Conservation (phyloP, 2,888 invertebrate genomes). For the Orthonychiurus folsomi region DNA sequence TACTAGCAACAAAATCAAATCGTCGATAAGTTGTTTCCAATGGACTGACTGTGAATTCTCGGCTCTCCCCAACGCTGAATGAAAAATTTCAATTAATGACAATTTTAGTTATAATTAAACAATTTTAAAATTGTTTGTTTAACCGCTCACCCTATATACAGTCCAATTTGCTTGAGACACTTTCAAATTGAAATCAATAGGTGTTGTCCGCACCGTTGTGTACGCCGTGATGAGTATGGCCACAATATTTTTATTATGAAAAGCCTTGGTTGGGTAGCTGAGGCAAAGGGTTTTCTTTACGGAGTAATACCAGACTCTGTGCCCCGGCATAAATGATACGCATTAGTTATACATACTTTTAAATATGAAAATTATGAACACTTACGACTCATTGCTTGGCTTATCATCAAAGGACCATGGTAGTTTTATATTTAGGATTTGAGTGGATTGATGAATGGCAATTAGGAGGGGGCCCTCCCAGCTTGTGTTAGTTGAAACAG, state of each 20-base stretch:
- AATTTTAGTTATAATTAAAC: neutral
- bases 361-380: no score
- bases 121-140: neutral
- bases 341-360: no score
- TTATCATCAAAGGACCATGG: neutral
- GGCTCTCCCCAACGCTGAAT: conserved; percentile 7
- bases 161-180: no score
- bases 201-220: neutral
- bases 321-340: no score
- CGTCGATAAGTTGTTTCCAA: conserved; percentile 8
- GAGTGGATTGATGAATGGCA: neutral
- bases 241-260: neutral
- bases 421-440: neutral
- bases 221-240: neutral
- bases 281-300: conserved; percentile 7
- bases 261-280: neutral
- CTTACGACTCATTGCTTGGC: neutral
- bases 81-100: neutral
- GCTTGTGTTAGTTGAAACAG: neutral
- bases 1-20: conserved; percentile 5
- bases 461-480: neutral
- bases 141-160: no score
- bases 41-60: conserved; percentile 4
- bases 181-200: neutral
- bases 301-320: conserved; percentile 10